Percentiles rank a stretch among this genome's conserved stretches.
Evolutionary conservation across 2,888 invertebrate genomes (phyloP).

Genomic region (Hymenopus coronatus): DNA sequence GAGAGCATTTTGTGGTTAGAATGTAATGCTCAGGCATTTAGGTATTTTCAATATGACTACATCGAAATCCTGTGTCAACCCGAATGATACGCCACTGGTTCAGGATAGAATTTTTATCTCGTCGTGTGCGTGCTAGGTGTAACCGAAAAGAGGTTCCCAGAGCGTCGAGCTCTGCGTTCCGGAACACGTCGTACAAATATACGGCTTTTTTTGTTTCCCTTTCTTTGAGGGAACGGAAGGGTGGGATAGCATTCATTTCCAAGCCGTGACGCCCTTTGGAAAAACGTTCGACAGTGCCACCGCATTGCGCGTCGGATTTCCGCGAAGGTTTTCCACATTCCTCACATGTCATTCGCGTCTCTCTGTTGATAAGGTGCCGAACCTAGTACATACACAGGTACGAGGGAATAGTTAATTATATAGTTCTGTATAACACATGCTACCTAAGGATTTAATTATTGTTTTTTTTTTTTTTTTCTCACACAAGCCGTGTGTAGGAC

Average conservation of each 20-base stretch:
- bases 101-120: neutral
- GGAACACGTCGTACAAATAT: neutral
- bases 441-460: too few relatives aligned
- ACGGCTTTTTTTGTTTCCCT: neutral
- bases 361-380: neutral
- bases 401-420: too few relatives aligned
- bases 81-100: neutral
- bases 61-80: too few relatives aligned
- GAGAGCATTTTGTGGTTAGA: too few relatives aligned
- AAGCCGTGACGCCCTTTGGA: neutral
- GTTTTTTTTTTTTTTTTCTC: too few relatives aligned
- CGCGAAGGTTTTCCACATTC: neutral
- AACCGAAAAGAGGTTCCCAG: neutral
- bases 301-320: neutral
- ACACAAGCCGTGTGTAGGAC: too few relatives aligned
- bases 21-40: too few relatives aligned
- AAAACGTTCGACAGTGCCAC: neutral
- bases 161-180: neutral
- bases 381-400: too few relatives aligned
- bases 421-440: too few relatives aligned
- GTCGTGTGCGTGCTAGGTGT: neutral
- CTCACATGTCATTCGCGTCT: neutral
- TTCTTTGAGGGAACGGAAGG: neutral
- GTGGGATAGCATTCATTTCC: neutral
- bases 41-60: too few relatives aligned